Base-by-base conservation (phyloP, 1,140 invertebrate species). In the Diploscapter pachys region DNA sequence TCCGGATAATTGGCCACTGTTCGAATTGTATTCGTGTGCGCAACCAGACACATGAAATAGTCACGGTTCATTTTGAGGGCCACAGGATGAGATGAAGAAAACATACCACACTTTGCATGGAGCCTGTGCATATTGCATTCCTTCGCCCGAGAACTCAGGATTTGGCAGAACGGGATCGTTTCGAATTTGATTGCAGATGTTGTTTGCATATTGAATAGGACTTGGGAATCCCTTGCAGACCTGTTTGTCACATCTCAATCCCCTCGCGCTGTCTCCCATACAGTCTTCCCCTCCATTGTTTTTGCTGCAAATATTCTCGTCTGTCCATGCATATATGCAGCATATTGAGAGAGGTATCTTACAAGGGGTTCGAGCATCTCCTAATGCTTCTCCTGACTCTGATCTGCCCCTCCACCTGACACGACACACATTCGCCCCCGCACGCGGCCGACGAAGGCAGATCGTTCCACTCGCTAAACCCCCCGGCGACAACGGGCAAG, bases 1-100 rank as follows among this genome's bases (percentile, higher is more conserved):
- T 80, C 79, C 2, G 79, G 79, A 56, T 79, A 80, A 59, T 79
- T 80, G 63, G 68, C 56, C 3, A 80, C 73, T 11, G 79, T 80
- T 64, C 79, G 68, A 5, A 80, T 79, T 65, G 79, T 80, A 31
- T 81, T 80, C n/a, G 74, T 71, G 59, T 51, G 48, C 3, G 56
- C 49, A 4, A 76, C 55, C 9, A 66, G 62, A 11, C 71, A 76
- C 76, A 56, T 79, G n/a, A 52, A 72, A 53, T 53, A 71, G 2
- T 13, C 68, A 72, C 8, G 3, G 49, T 4, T 67, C 0, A 69
- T 9, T 72, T 6, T 1, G 5, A 13, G 5, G 5, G 11, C 59
- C 13, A 48, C 13, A 13, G 9, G 57, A 59, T 48, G 51, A 64
- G 5, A 64, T 6, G 6, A 64, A 64, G 51, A 13, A 64, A 48